These are phyloP conservation scores for Hippocampus kuda DNA, from an alignment of 2,797 vertebrate genomes.

Conservation along the genomic window DNA sequence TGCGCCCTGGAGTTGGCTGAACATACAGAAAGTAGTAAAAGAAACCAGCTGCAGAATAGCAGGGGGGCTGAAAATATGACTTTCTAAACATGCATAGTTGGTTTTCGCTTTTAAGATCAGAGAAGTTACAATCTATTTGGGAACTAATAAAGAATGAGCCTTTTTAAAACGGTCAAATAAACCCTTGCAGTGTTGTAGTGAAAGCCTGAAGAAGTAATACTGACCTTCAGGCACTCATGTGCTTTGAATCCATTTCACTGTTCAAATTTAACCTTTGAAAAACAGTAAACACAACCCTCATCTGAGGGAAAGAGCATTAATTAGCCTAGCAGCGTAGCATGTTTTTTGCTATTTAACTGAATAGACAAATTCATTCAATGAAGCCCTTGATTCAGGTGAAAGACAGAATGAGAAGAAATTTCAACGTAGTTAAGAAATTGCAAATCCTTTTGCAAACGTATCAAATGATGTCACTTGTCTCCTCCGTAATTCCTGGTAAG, in stretches of 20 bases:
- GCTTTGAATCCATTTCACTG: constrained; percentile 14
- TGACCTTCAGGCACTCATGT: constrained; percentile 10
- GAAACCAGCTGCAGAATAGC: constrained; percentile 42
- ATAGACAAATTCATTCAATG: neutral
- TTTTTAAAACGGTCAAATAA: constrained; percentile 20
- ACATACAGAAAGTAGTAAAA: constrained; percentile 33
- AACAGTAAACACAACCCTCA: constrained; percentile 22
- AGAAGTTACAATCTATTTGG: constrained; percentile 32
- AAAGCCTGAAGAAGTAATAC: constrained; percentile 14
- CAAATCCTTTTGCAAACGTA: constrained; percentile 22
- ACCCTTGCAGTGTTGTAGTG: constrained; percentile 17
- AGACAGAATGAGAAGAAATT: neutral
- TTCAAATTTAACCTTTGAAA: constrained; percentile 21
- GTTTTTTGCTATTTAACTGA: neutral
- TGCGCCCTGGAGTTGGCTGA: constrained; percentile 22
- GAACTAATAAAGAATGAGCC: constrained; percentile 45
- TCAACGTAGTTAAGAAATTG: constrained; percentile 22
- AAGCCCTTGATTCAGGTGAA: neutral
- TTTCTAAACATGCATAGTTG: constrained; percentile 28
- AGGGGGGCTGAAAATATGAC: constrained; percentile 53
- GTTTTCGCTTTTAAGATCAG: constrained; percentile 32
- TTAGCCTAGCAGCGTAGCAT: neutral
- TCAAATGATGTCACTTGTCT: constrained; percentile 42
- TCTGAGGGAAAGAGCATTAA: constrained; percentile 7
- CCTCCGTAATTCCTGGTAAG: constrained; percentile 42